A percentile compares a stretch with the other conserved stretches of the same genome.
Conservation (phyloP, 2,797 vertebrate genomes). For the Strix occidentalis region DNA sequence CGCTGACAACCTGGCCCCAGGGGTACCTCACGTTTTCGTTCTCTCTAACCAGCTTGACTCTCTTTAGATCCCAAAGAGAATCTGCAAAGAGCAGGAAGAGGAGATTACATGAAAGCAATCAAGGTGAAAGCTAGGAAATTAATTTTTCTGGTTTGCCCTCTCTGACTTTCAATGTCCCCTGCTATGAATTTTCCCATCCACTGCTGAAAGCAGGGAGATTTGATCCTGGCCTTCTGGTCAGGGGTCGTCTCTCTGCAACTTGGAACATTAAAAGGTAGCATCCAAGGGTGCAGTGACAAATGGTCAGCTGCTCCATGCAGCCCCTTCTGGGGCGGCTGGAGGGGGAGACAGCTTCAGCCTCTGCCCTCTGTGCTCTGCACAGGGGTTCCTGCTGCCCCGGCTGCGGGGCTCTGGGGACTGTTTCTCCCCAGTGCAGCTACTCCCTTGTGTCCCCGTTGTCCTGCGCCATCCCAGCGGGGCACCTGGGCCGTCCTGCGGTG, state of each 20-base stretch:
- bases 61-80: not conserved
- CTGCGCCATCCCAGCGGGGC: not conserved
- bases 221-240: not conserved
- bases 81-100: not conserved
- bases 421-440: not conserved
- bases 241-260: not conserved
- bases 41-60: not conserved
- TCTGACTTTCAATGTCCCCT: not conserved
- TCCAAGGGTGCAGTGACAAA: not conserved
- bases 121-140: not conserved
- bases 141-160: not conserved
- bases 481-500: not conserved
- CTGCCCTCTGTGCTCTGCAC: not conserved
- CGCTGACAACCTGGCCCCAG: not conserved
- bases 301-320: not conserved
- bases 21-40: not conserved
- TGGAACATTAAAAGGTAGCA: not conserved
- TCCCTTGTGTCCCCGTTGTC: not conserved
- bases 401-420: not conserved
- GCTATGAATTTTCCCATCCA: not conserved
- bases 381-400: not conserved
- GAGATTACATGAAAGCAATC: not conserved
- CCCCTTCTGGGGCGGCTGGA: not conserved
- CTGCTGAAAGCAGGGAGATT: not conserved
- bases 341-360: not conserved